Evolutionary conservation across 2,888 invertebrate genomes (phyloP).

Genomic region (Melitaea athalia): DNA sequence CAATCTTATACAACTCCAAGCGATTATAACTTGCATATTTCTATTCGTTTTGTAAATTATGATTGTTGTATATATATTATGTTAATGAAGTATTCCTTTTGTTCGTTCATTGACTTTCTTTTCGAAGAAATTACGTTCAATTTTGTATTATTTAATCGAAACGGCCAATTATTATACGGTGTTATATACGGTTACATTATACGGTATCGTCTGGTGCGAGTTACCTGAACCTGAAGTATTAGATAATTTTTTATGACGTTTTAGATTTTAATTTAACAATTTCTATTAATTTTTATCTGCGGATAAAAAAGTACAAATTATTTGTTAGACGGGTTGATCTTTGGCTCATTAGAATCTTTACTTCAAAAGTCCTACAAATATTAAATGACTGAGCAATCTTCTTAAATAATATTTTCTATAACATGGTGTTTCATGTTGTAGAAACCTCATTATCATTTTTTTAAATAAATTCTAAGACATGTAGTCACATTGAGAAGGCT

Average conservation of each 20-base stretch:
- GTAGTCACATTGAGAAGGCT: constrained; percentile 20
- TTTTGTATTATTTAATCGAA: constrained; percentile 7
- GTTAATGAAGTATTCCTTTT: constrained; percentile 14
- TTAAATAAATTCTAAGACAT: constrained; percentile 20
- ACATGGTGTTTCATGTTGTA: too few species aligned
- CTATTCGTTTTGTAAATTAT: constrained; percentile 29
- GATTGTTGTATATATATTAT: constrained; percentile 21
- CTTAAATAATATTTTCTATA: too few species aligned
- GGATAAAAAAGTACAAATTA: too few species aligned
- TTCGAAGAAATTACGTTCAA: background rate
- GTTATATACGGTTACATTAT: background rate
- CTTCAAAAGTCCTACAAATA: too few species aligned
- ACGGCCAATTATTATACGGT: background rate
- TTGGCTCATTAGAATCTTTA: too few species aligned
- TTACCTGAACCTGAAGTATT: background rate
- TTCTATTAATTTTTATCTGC: too few species aligned
- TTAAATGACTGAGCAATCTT: too few species aligned
- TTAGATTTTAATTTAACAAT: background rate
- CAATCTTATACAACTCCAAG: constrained; percentile 13
- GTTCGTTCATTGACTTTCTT: constrained; percentile 26
- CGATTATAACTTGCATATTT: constrained; percentile 13
- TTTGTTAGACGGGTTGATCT: too few species aligned
- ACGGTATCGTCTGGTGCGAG: background rate
- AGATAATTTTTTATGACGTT: background rate
- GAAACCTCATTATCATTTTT: too few species aligned